phyloP scores from a whole-genome alignment of 2,888 invertebrate genomes.

The Sesamia inferens region DNA sequence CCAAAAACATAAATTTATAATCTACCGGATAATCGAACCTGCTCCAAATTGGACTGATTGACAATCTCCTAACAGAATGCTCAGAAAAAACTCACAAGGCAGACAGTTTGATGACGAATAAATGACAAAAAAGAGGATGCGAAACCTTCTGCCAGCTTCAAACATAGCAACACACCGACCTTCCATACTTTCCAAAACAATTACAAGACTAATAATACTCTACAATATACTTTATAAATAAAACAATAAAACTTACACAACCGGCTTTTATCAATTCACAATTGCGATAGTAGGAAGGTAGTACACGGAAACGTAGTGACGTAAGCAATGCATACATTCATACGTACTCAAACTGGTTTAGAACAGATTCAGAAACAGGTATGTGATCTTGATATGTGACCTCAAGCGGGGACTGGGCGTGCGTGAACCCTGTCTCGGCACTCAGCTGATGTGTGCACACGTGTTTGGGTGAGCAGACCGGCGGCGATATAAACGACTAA shows the following conservation, averaged over 20 bases:
- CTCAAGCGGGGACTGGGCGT: conserved; percentile 78
- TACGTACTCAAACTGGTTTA: conserved; percentile 75
- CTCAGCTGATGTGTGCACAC: conserved; percentile 75
- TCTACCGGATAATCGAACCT: too few species aligned
- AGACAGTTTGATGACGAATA: neutral
- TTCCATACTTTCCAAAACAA: conserved; percentile 67
- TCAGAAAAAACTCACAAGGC: neutral
- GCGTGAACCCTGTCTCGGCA: conserved; percentile 70
- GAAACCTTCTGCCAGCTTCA: conserved; percentile 19
- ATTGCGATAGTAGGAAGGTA: conserved; percentile 66
- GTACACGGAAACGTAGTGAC: conserved; percentile 70
- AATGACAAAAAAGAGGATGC: neutral
- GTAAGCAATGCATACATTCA: conserved; percentile 69
- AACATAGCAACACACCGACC: conserved; percentile 65
- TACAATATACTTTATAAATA: conserved; percentile 2
- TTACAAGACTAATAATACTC: conserved; percentile 23
- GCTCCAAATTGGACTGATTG: neutral
- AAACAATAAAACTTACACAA: conserved; percentile 48
- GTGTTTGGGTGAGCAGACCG: conserved; percentile 69
- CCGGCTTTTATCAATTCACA: conserved; percentile 55
- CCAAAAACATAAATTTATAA: neutral
- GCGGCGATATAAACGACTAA: conserved; percentile 56
- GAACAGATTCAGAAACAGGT: conserved; percentile 74
- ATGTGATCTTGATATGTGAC: conserved; percentile 87
- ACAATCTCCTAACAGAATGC: neutral